Evolutionary conservation across 2,797 vertebrate species (phyloP), one percentile per base, ranked within the genome.

Genomic region (Threskiornis aethiopicus): DNA sequence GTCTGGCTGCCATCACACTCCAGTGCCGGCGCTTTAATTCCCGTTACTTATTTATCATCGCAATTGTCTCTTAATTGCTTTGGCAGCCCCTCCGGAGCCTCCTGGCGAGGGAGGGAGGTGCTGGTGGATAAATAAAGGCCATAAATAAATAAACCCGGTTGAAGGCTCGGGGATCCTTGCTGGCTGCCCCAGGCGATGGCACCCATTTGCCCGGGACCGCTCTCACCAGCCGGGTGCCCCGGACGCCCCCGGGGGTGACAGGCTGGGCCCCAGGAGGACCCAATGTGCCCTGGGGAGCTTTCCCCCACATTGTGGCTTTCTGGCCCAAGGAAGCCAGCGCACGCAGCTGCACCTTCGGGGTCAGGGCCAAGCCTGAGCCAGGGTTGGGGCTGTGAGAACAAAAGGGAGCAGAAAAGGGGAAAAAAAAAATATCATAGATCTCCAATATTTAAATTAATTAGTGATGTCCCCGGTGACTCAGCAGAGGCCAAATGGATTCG

Each of bases 31-130:
- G 1, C 59, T 93, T 96, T 97, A 91, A 96, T 85, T 87, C 62
- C 61, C 24, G 24, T 95, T 89, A 92, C 78, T 97, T 97, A 92
- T 96, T 97, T 91, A 94, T 94, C 90, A 91, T 91, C 0, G 28
- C 93, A 93, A 96, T 95, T 94, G 92, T 95, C 93, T 91, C 85
- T 86, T 95, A 96, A 96, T 94, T 93, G 93, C 87, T 91, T 95
- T 91, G 88, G 94, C 71, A 87, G 89, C 83, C 78, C 91, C 89
- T 91, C 59, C 1, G 4, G 76, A 69, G 84, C 73, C 84, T 89
- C 31, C 7, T 58, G 78, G 81, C 1, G 3, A 85, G 52, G 87
- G 55, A 81, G 28, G 85, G 55, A 78, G 51, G 62, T 75, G 94
- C 61, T 59, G 26, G 29, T 81, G 16, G 51, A 83, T 64, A 92